phyloP scores from a whole-genome alignment of 2,888 invertebrate species.

The Sialis fuliginosa region DNA sequence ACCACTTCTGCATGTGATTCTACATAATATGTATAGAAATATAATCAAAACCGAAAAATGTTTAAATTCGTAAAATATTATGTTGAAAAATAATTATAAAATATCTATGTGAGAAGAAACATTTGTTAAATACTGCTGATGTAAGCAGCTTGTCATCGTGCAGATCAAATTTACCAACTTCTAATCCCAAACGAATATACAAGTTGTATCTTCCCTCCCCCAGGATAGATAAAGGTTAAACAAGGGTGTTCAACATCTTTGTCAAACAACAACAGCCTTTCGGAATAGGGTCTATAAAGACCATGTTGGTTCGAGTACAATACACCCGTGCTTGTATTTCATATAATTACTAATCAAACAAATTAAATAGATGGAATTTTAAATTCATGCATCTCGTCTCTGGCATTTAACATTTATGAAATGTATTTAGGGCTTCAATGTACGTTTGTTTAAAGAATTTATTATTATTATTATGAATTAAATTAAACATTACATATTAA shows the following conservation, averaged over 20 bases:
- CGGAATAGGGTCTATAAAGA: background rate
- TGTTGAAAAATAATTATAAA: too few species aligned
- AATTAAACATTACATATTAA: too few species aligned
- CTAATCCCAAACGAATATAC: conserved; percentile 3
- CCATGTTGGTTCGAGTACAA: background rate
- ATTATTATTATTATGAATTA: too few species aligned
- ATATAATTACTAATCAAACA: conserved; percentile 7
- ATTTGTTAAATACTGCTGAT: too few species aligned
- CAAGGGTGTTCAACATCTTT: conserved; percentile 1
- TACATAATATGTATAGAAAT: too few species aligned
- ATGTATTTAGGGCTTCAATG: conserved; percentile 5
- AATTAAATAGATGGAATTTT: conserved; percentile 7
- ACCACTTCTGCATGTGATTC: too few species aligned
- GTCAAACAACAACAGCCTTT: background rate
- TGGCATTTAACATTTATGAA: conserved; percentile 5
- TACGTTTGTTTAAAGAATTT: too few species aligned
- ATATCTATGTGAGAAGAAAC: too few species aligned
- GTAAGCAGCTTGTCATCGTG: background rate
- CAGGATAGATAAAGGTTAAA: conserved; percentile 5
- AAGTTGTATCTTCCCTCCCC: conserved; percentile 1
- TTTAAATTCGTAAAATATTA: too few species aligned
- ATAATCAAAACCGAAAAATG: too few species aligned
- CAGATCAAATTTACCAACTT: background rate
- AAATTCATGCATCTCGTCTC: conserved; percentile 2
- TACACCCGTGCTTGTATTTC: conserved; percentile 2